Evolutionary conservation across 1,140 invertebrate genomes (phyloP).

Genomic region (Hycleus phaleratus): DNA sequence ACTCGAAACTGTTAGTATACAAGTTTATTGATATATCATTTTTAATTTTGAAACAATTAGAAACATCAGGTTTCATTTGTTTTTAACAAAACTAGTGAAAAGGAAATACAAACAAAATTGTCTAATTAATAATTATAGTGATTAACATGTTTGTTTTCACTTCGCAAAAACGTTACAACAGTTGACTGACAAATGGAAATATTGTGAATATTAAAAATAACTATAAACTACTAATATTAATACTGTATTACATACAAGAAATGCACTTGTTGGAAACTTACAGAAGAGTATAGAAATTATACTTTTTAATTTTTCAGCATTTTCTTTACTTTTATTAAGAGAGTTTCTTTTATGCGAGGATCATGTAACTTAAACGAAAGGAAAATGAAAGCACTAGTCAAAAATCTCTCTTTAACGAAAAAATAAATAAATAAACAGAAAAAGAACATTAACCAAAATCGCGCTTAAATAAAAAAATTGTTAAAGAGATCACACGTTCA

Average conservation of each 20-base stretch:
- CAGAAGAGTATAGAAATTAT: slow-evolving; percentile 56
- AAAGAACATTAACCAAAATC: slow-evolving; percentile 22
- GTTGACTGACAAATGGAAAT: too few species aligned
- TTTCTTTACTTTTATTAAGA: slow-evolving; percentile 20
- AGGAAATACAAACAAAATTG: too few species aligned
- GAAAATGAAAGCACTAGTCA: slow-evolving; percentile 1
- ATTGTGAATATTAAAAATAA: slow-evolving; percentile 9
- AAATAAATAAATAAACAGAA: slow-evolving; percentile 13
- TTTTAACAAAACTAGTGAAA: too few species aligned
- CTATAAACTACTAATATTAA: slow-evolving; percentile 48
- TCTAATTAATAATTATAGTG: too few species aligned
- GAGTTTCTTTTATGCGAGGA: slow-evolving; percentile 25
- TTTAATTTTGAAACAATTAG: too few species aligned
- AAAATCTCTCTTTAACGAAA: not conserved
- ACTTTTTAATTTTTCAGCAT: slow-evolving; percentile 9
- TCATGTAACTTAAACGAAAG: slow-evolving; percentile 23
- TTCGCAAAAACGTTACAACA: too few species aligned
- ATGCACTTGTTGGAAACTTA: slow-evolving; percentile 80
- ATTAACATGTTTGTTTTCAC: too few species aligned
- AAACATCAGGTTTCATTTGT: too few species aligned
- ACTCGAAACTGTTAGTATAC: not conserved
- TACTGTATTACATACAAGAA: slow-evolving; percentile 84
- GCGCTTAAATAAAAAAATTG: slow-evolving; percentile 1
- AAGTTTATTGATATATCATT: too few species aligned
- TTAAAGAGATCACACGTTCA: slow-evolving; percentile 12